Percentiles rank a stretch among this genome's conserved stretches.
Evolutionary conservation across 2,888 invertebrate species (phyloP).

Genomic region (Lasioglossum calceatum): DNA sequence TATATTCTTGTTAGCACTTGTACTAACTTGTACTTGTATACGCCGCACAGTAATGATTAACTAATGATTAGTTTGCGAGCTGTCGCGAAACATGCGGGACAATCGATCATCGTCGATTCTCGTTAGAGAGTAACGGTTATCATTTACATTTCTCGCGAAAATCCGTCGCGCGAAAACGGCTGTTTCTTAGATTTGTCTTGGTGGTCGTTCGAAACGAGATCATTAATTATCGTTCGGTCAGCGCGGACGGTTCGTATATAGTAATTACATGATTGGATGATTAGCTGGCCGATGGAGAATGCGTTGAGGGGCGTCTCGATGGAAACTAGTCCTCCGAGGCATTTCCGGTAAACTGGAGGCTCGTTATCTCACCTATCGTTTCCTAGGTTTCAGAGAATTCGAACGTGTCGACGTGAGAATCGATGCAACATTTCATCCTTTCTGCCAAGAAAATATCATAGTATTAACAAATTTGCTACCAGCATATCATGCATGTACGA

Average conservation of each 20-base stretch:
- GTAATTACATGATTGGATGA: slow-evolving; percentile 78
- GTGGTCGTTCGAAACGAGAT: slow-evolving; percentile 47
- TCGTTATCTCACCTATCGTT: slow-evolving; percentile 19
- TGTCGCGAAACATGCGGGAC: not conserved
- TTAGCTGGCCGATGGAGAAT: slow-evolving; percentile 62
- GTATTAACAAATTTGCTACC: not conserved
- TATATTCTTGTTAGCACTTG: not conserved
- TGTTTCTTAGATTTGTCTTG: slow-evolving; percentile 41
- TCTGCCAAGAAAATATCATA: not conserved
- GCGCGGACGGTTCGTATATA: slow-evolving; percentile 59
- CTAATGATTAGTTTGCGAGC: not conserved
- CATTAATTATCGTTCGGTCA: slow-evolving; percentile 76
- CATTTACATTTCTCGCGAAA: slow-evolving; percentile 55
- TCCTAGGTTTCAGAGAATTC: slow-evolving; percentile 32
- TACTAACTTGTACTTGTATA: not conserved
- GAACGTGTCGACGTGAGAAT: not conserved
- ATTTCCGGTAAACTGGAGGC: slow-evolving; percentile 38
- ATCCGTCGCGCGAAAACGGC: slow-evolving; percentile 39
- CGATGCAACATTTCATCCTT: not conserved
- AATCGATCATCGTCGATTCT: slow-evolving; percentile 38
- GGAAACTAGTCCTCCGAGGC: slow-evolving; percentile 46
- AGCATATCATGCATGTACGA: not conserved
- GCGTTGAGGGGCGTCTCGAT: slow-evolving; percentile 36
- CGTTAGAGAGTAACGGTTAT: slow-evolving; percentile 45
- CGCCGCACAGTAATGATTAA: not conserved